A percentile compares a stretch with the other conserved stretches of the same genome.
Evolutionary conservation across 2,797 vertebrate species (phyloP).

Genomic region (Fringilla coelebs): DNA sequence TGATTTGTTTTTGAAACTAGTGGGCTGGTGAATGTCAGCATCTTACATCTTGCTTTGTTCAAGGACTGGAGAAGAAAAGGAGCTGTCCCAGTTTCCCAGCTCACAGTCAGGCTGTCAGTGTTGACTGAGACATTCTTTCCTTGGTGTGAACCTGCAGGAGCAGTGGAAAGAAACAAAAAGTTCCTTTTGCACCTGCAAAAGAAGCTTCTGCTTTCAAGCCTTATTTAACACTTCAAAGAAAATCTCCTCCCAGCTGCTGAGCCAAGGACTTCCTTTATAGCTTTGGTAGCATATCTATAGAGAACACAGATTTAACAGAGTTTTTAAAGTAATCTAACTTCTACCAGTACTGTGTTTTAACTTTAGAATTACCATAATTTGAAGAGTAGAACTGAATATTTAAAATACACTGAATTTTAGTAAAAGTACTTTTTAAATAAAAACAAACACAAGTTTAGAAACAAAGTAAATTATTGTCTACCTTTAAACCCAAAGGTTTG

Average conservation of each 20-base stretch:
- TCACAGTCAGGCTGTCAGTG: background rate
- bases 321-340: background rate
- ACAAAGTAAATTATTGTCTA: background rate
- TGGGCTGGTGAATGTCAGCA: background rate
- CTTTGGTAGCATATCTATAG: background rate
- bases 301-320: background rate
- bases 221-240: background rate
- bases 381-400: background rate
- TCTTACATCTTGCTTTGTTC: background rate
- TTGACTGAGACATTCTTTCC: slow-evolving; percentile 7
- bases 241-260: background rate
- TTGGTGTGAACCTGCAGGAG: background rate
- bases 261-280: background rate
- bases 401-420: background rate
- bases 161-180: background rate
- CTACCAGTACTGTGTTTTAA: background rate
- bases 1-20: background rate
- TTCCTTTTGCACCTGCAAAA: slow-evolving; percentile 5
- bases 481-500: background rate
- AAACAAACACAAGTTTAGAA: background rate
- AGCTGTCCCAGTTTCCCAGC: background rate
- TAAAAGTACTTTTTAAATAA: background rate
- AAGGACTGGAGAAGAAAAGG: background rate
- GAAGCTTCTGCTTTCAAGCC: background rate
- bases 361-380: background rate